phyloP scores from a whole-genome alignment of 2,888 invertebrate genomes.

The Resseliella maxima region DNA sequence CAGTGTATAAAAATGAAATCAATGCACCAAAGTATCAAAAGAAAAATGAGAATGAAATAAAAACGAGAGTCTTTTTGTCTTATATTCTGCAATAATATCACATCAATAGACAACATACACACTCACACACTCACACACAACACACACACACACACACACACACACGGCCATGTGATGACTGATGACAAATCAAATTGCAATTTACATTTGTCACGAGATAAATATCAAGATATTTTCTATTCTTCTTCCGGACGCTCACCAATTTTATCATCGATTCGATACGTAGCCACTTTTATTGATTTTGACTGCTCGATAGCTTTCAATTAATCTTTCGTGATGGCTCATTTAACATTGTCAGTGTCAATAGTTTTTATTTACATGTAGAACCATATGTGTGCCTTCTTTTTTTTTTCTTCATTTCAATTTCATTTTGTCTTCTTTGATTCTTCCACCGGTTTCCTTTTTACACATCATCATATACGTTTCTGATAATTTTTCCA shows the following conservation, averaged over 20 bases:
- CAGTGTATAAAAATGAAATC: neutral
- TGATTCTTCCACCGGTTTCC: neutral
- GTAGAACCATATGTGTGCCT: too few species aligned
- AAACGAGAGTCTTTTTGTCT: slow-evolving; percentile 12
- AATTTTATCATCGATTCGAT: slow-evolving; percentile 32
- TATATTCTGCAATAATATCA: neutral
- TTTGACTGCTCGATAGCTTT: slow-evolving; percentile 40
- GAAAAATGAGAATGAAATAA: slow-evolving; percentile 43
- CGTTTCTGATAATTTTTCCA: neutral
- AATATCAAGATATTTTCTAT: slow-evolving; percentile 37
- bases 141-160: too few species aligned
- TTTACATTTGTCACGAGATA: slow-evolving; percentile 44
- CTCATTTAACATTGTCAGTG: slow-evolving; percentile 44
- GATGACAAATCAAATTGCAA: slow-evolving; percentile 50
- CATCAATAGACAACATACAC: neutral
- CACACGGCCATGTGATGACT: neutral
- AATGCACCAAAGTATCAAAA: neutral
- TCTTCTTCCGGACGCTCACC: slow-evolving; percentile 20
- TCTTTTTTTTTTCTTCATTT: neutral
- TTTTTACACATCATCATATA: neutral
- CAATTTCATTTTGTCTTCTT: neutral
- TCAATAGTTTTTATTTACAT: slow-evolving; percentile 36
- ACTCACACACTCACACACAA: neutral
- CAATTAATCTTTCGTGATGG: slow-evolving; percentile 40
- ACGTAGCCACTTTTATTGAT: neutral